A percentile compares a stretch with the other conserved stretches of the same genome.
Conservation (phyloP, 2,888 invertebrate species). For the Onchidella celtica region DNA sequence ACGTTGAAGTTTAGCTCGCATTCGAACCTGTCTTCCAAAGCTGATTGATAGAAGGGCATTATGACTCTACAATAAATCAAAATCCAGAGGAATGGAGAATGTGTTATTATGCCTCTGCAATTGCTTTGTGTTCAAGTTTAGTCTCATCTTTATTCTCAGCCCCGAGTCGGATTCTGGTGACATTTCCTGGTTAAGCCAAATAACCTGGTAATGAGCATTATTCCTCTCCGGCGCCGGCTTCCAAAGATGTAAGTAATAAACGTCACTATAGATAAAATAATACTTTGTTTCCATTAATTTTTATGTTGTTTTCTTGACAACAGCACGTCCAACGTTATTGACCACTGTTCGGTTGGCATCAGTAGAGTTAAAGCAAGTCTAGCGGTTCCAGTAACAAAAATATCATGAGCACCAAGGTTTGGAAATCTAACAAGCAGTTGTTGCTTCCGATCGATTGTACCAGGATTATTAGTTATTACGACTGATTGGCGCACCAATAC, state of each 20-base stretch:
- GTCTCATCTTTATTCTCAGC: too few relatives aligned
- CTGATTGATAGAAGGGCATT: conserved; percentile 55
- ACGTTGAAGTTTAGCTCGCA: conserved; percentile 52
- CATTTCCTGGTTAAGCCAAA: conserved; percentile 44
- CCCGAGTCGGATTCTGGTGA: too few relatives aligned
- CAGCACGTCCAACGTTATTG: conserved; percentile 54
- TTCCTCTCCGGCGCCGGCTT: conserved; percentile 40
- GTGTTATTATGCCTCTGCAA: conserved; percentile 54
- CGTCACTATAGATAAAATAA: conserved; percentile 54
- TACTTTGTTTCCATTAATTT: conserved; percentile 55
- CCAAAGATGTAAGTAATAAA: conserved; percentile 53
- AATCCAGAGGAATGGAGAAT: conserved; percentile 55
- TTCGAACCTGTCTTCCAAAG: conserved; percentile 53
- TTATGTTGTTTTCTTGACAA: conserved; percentile 55
- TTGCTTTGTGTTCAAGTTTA: too few relatives aligned
- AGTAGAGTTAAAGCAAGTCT: not conserved
- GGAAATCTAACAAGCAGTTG: too few relatives aligned
- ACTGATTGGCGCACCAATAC: too few relatives aligned
- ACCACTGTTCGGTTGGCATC: conserved; percentile 52
- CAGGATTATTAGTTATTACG: too few relatives aligned
- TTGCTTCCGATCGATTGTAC: too few relatives aligned
- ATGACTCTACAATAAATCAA: conserved; percentile 50
- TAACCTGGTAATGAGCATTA: conserved; percentile 53
- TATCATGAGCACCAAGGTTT: too few relatives aligned
- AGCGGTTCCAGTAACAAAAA: too few relatives aligned